Evolutionary conservation across 2,888 invertebrate species (phyloP).

Genomic region (Sepiola atlantica): DNA sequence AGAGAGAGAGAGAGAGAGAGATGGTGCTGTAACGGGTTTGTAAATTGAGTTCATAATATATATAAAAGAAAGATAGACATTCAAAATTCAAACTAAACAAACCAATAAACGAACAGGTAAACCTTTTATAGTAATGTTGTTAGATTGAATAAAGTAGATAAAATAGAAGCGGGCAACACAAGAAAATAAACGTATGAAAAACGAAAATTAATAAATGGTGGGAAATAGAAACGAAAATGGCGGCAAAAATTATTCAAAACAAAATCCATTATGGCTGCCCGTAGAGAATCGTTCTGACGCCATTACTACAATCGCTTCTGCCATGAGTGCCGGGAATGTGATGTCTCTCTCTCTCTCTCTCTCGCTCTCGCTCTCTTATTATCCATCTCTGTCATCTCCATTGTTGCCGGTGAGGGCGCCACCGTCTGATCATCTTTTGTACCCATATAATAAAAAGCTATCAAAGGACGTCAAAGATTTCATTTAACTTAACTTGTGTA

Average conservation of each 20-base stretch:
- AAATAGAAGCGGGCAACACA: background rate
- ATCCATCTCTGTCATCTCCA: too few relatives aligned
- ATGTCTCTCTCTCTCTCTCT: too few relatives aligned
- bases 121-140: too few relatives aligned
- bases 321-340: background rate
- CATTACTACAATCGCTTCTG: background rate
- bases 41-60: background rate
- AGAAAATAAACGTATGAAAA: background rate
- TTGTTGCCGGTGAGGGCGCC: background rate
- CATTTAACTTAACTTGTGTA: background rate
- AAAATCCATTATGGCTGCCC: background rate
- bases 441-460: background rate
- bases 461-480: background rate
- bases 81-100: background rate
- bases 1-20: background rate
- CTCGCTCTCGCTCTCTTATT: too few relatives aligned
- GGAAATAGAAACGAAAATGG: background rate
- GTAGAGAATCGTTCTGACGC: background rate
- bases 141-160: background rate
- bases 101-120: background rate
- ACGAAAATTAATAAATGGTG: background rate
- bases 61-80: background rate
- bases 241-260: background rate
- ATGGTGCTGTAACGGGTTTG: background rate
- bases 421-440: slow-evolving; percentile 9